Evolutionary conservation across 2,797 vertebrate genomes (phyloP).

Genomic region (Fundulus diaphanus): DNA sequence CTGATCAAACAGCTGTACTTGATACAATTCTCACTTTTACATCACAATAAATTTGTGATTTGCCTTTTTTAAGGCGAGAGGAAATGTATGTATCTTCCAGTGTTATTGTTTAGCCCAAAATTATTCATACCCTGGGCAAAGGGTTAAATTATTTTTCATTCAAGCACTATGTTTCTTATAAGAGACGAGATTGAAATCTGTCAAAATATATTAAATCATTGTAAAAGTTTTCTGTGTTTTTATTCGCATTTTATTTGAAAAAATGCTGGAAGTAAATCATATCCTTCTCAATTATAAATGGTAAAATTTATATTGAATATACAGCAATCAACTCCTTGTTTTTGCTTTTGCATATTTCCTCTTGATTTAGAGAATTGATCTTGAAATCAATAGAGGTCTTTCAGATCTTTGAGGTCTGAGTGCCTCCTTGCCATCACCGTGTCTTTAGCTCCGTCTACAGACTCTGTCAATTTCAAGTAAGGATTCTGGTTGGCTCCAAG

Average conservation of each 20-base stretch:
- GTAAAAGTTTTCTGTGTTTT: not conserved
- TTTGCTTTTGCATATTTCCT: not conserved
- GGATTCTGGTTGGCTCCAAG: not conserved
- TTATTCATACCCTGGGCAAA: not conserved
- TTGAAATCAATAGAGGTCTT: not conserved
- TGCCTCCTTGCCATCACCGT: not conserved
- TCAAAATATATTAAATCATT: too few species aligned
- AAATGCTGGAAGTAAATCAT: not conserved
- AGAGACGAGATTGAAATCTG: not conserved
- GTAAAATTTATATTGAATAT: not conserved
- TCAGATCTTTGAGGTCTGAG: not conserved
- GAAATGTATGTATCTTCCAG: not conserved
- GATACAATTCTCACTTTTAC: slow-evolving; percentile 23
- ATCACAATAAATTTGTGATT: slow-evolving; percentile 1
- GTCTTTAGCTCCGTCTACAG: not conserved
- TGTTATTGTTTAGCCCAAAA: not conserved
- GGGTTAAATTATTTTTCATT: not conserved
- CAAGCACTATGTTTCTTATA: not conserved
- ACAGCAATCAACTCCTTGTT: not conserved
- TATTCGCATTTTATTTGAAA: not conserved
- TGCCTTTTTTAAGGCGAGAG: not conserved
- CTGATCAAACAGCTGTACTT: slow-evolving; percentile 15
- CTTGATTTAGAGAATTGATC: not conserved
- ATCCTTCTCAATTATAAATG: not conserved
- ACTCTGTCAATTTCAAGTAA: not conserved